phyloP scores from a whole-genome alignment of 1,140 invertebrate genomes.

The Goniozus legneri region DNA sequence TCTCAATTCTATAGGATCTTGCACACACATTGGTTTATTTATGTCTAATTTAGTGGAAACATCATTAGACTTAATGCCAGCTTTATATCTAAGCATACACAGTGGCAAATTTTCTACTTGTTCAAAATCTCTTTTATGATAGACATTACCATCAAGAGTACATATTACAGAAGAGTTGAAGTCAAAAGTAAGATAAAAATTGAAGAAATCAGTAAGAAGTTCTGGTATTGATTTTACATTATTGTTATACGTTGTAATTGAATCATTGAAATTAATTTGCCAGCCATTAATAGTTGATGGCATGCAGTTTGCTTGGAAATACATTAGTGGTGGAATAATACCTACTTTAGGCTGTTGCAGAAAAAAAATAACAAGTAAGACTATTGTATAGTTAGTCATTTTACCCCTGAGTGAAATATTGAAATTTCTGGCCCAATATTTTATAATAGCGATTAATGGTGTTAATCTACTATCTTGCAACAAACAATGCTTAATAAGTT shows the following conservation, averaged over 20 bases:
- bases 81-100: constrained; percentile 50
- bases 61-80: constrained; percentile 29
- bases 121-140: constrained; percentile 48
- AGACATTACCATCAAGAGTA: constrained; percentile 52
- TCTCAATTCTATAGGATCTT: constrained; percentile 63
- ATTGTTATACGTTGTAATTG: constrained; percentile 1
- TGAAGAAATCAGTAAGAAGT: constrained; percentile 60
- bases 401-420: constrained; percentile 52
- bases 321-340: constrained; percentile 46
- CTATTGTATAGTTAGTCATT: constrained; percentile 62
- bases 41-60: constrained; percentile 38
- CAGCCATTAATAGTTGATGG: constrained; percentile 45
- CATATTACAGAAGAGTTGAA: constrained; percentile 55
- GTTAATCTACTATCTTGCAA: constrained; percentile 56
- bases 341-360: constrained; percentile 56
- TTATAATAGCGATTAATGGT: constrained; percentile 61
- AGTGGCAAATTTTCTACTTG: constrained; percentile 40
- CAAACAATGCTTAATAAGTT: constrained; percentile 59
- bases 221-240: constrained; percentile 41
- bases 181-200: constrained; percentile 56
- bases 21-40: constrained; percentile 53
- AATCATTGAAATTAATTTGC: constrained; percentile 50
- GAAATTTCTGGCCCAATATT: constrained; percentile 66
- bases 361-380: constrained; percentile 63
- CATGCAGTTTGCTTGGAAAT: constrained; percentile 36